Evolutionary conservation across 2,113 vertebrate genomes (phyloP).

Genomic region (Sapayoa aenigma): DNA sequence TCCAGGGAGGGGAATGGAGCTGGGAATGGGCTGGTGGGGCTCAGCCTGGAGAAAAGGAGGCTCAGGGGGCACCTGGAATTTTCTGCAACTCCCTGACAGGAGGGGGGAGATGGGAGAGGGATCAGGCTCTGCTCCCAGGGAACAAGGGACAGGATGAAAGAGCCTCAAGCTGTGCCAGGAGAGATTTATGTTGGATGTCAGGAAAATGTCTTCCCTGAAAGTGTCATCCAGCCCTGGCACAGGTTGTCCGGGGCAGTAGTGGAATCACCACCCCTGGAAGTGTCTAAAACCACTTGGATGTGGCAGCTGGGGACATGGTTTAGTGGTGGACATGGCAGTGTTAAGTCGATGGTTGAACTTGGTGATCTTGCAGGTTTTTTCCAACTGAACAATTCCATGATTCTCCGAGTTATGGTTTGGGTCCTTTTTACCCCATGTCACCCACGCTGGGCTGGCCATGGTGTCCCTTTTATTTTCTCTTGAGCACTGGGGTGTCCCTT

Average conservation of each 20-base stretch:
- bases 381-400: background rate
- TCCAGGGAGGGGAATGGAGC: background rate
- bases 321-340: background rate
- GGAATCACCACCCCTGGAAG: background rate
- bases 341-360: background rate
- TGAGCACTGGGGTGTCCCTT: background rate
- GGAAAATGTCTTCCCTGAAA: background rate
- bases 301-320: background rate
- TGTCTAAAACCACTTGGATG: background rate
- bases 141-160: background rate
- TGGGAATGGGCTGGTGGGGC: background rate
- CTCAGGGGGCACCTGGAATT: background rate
- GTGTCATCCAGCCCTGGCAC: background rate
- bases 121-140: background rate
- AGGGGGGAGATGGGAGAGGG: accelerated
- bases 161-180: accelerated
- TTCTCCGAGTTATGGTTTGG: background rate
- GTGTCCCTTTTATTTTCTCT: background rate
- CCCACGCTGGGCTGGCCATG: background rate
- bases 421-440: accelerated
- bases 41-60: background rate
- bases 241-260: background rate
- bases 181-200: background rate
- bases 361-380: background rate
- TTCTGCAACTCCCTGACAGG: background rate